phyloP scores from a whole-genome alignment of 2,888 invertebrate genomes.

The Leucozona laternaria region DNA sequence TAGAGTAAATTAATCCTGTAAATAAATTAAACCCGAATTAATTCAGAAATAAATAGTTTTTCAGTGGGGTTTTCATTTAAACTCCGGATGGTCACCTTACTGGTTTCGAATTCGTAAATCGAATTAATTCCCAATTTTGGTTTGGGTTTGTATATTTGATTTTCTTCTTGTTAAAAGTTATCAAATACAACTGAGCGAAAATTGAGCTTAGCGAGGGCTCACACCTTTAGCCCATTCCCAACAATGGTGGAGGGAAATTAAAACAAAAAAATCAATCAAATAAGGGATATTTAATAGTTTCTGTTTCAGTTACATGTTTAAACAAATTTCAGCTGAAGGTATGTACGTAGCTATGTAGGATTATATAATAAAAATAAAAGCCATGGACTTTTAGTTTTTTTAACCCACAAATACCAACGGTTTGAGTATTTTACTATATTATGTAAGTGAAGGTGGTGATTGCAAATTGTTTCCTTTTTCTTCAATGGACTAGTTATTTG shows the following conservation, averaged over 20 bases:
- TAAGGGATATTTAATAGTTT: background rate
- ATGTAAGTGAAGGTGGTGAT: slow-evolving; percentile 3
- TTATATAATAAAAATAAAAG: background rate
- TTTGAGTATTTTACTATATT: background rate
- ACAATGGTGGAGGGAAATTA: background rate
- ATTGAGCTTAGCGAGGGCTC: background rate
- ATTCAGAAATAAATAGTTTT: too few species aligned
- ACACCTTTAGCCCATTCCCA: background rate
- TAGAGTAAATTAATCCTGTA: too few species aligned
- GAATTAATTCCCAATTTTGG: background rate
- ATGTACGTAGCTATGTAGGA: too few species aligned
- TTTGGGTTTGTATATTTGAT: background rate
- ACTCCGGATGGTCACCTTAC: background rate
- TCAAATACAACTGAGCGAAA: background rate
- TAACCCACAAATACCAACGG: background rate
- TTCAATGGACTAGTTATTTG: slow-evolving; percentile 59
- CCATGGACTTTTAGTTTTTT: too few species aligned
- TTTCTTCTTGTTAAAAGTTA: too few species aligned
- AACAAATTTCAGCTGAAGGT: background rate
- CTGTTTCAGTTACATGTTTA: too few species aligned
- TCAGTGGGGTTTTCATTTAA: too few species aligned
- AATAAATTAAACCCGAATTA: too few species aligned
- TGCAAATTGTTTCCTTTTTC: slow-evolving; percentile 23
- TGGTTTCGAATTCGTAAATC: background rate
- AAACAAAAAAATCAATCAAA: background rate